These are phyloP conservation scores for Chrosomus eos DNA, from an alignment of 2,797 vertebrate genomes.

Conservation along the genomic window DNA sequence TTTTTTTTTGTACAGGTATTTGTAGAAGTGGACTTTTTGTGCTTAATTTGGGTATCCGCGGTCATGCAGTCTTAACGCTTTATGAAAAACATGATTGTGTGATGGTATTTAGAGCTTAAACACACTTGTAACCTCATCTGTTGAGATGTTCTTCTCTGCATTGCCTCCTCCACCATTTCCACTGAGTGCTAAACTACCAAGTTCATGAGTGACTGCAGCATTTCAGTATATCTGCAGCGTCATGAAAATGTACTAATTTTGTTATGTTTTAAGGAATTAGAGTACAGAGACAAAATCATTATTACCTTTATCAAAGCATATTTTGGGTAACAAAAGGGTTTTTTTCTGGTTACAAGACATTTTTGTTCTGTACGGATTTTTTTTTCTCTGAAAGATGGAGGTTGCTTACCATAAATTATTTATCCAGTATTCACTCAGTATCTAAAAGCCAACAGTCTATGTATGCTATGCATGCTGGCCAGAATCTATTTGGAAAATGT, in stretches of 20 bases:
- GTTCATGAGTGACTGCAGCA: constrained; percentile 3
- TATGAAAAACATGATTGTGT: constrained; percentile 73
- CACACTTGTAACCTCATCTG: constrained; percentile 80
- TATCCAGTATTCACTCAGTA: neutral
- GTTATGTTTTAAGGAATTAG: neutral
- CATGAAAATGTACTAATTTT: neutral
- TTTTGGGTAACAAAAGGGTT: neutral
- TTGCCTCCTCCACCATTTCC: constrained; percentile 59
- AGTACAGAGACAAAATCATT: neutral
- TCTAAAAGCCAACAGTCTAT: constrained; percentile 32
- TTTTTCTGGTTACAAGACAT: neutral
- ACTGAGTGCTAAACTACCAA: constrained; percentile 48
- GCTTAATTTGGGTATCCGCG: constrained; percentile 74
- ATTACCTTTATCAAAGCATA: constrained; percentile 8
- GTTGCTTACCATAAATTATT: constrained; percentile 6
- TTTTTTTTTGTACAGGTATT: constrained; percentile 79
- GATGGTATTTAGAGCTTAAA: constrained; percentile 77
- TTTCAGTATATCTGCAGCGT: constrained; percentile 18
- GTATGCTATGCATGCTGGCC: constrained; percentile 52
- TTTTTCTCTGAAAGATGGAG: neutral
- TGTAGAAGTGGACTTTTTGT: constrained; percentile 74
- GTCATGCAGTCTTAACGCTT: constrained; percentile 71
- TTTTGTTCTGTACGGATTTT: neutral
- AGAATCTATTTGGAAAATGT: constrained; percentile 26
- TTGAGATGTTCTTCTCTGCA: constrained; percentile 77